Evolutionary conservation across 2,888 invertebrate species (phyloP).

Genomic region (Rosalia funebris): DNA sequence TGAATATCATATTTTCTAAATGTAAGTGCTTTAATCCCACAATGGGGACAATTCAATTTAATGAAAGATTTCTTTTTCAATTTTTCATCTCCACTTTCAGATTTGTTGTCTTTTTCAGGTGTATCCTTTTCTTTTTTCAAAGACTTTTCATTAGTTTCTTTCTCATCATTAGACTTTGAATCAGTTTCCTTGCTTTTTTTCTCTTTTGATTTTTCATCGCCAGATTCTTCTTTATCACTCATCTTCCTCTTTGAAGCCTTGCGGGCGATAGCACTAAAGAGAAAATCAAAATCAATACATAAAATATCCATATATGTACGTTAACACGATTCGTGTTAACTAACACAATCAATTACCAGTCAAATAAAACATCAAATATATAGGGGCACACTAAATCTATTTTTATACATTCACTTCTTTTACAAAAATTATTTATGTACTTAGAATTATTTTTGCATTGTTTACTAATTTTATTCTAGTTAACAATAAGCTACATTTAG

Average conservation of each 20-base stretch:
- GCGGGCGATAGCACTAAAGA: constrained; percentile 51
- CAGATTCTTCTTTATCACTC: constrained; percentile 43
- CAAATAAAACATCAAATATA: too few relatives aligned
- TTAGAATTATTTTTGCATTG: too few relatives aligned
- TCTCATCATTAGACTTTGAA: constrained; percentile 50
- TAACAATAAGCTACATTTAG: too few relatives aligned
- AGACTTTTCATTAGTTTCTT: constrained; percentile 40
- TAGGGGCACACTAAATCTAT: too few relatives aligned
- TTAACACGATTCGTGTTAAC: too few relatives aligned
- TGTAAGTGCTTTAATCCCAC: constrained; percentile 77
- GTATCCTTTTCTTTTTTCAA: constrained; percentile 46
- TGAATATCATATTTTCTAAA: constrained; percentile 81
- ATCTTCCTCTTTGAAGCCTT: constrained; percentile 40
- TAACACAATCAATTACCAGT: too few relatives aligned
- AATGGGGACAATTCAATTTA: constrained; percentile 81
- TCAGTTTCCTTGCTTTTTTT: constrained; percentile 62
- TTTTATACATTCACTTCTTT: too few relatives aligned
- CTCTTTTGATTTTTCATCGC: constrained; percentile 60
- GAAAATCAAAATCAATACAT: too few relatives aligned
- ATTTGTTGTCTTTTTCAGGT: constrained; percentile 46
- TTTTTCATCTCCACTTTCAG: constrained; percentile 57
- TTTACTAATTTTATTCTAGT: too few relatives aligned
- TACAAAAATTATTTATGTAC: too few relatives aligned
- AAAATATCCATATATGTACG: too few relatives aligned
- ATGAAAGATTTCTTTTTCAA: constrained; percentile 69